phyloP scores from a whole-genome alignment of 2,888 invertebrate genomes.

The Eupsilia transversa region DNA sequence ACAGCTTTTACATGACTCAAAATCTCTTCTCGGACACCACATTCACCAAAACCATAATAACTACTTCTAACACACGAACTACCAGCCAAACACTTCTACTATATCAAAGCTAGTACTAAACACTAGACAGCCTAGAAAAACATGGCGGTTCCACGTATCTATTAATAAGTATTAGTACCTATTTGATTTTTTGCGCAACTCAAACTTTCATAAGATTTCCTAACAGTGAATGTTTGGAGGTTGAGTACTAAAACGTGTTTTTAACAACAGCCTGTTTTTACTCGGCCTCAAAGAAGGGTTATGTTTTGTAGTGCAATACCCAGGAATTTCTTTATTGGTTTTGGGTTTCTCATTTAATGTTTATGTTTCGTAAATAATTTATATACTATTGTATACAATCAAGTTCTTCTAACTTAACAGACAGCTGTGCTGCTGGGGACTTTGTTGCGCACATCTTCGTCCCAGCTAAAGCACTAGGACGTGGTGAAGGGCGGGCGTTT shows the following conservation, averaged over 20 bases:
- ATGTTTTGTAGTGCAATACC: neutral
- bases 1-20: neutral
- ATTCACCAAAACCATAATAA: slow-evolving; percentile 22
- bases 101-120: slow-evolving; percentile 26
- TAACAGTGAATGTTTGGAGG: neutral
- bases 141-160: slow-evolving; percentile 25
- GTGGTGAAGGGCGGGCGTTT: too few species aligned
- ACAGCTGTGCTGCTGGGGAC: too few species aligned
- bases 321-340: neutral
- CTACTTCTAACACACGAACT: slow-evolving; percentile 14
- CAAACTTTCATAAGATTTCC: slow-evolving; percentile 45
- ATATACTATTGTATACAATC: too few species aligned
- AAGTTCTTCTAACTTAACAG: too few species aligned
- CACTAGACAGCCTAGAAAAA: slow-evolving; percentile 38
- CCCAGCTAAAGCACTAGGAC: too few species aligned
- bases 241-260: neutral
- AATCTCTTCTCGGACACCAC: neutral
- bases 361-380: too few species aligned
- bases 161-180: slow-evolving; percentile 31
- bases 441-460: too few species aligned
- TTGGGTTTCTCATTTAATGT: too few species aligned
- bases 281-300: neutral
- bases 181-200: slow-evolving; percentile 29
- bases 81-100: neutral
- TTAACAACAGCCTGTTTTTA: neutral